Conservation (phyloP, 1,140 invertebrate species). For the Aradophagus sp. region DNA sequence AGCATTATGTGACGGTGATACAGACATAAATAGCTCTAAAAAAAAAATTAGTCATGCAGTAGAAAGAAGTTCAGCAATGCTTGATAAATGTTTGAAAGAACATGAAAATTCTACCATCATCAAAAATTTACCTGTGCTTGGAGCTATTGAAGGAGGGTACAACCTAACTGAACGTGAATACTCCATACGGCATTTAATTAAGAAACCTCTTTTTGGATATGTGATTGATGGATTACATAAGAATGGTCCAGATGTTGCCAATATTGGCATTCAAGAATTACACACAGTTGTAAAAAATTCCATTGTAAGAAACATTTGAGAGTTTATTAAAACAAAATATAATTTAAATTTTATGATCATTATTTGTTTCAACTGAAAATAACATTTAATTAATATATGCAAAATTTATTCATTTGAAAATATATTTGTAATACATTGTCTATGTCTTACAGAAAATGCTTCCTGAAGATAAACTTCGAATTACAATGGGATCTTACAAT, state of each 20-base stretch:
- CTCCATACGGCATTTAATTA: conserved; percentile 78
- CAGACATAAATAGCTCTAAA: conserved; percentile 78
- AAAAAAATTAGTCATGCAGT: conserved; percentile 83
- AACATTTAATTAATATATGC: too few species aligned
- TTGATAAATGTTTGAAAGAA: conserved; percentile 78
- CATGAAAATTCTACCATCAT: conserved; percentile 76
- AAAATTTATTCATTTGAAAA: too few species aligned
- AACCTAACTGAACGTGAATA: conserved; percentile 76
- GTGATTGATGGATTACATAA: conserved; percentile 87
- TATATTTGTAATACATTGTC: too few species aligned
- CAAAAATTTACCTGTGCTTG: conserved; percentile 77
- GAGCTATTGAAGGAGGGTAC: conserved; percentile 85
- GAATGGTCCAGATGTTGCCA: conserved; percentile 78
- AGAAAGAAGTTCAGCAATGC: conserved; percentile 76
- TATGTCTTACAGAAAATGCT: conserved; percentile 77
- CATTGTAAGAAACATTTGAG: conserved; percentile 67
- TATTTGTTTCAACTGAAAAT: too few species aligned
- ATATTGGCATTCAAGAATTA: conserved; percentile 77
- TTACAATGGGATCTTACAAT: conserved; percentile 82
- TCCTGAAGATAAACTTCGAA: conserved; percentile 79
- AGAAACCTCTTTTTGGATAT: conserved; percentile 79
- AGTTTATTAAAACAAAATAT: background rate
- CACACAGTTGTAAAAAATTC: conserved; percentile 78
- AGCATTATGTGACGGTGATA: conserved; percentile 87
- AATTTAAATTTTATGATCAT: conserved; percentile 57